Evolutionary conservation across 1,140 invertebrate genomes (phyloP).

Genomic region (Paracyclopina nana): DNA sequence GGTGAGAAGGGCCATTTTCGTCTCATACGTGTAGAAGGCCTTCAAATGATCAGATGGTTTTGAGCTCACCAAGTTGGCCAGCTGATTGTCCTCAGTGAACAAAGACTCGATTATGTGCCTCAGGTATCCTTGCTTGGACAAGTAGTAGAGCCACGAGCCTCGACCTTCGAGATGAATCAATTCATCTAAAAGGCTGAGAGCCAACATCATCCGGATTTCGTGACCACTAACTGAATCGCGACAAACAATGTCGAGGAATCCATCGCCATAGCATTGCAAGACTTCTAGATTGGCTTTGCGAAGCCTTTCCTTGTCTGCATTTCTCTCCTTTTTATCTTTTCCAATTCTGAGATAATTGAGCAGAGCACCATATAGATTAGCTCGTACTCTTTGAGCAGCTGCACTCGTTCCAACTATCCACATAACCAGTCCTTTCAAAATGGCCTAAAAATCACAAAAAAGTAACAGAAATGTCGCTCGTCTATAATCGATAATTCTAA

Average conservation of each 20-base stretch:
- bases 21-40: constrained; percentile 10
- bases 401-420: constrained; percentile 10
- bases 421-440: constrained; percentile 14
- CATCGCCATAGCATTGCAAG: neutral
- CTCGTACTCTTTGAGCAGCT: constrained; percentile 1
- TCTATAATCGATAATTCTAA: too few relatives aligned
- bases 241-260: constrained; percentile 12
- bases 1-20: constrained; percentile 12
- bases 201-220: constrained; percentile 11
- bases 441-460: too few relatives aligned
- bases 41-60: neutral
- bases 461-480: constrained; percentile 5
- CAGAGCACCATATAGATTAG: constrained; percentile 14
- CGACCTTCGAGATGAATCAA: constrained; percentile 2
- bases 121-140: constrained; percentile 14
- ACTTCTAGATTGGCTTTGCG: constrained; percentile 13
- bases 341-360: constrained; percentile 13
- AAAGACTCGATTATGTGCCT: constrained; percentile 12
- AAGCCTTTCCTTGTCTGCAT: neutral
- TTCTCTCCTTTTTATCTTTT: neutral
- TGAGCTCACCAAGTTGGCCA: neutral
- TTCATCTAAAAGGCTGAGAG: constrained; percentile 12
- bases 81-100: constrained; percentile 6
- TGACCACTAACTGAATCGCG: constrained; percentile 12
- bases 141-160: constrained; percentile 6